Conservation (phyloP, 2,113 vertebrate genomes). For the Fulmarus glacialis region DNA sequence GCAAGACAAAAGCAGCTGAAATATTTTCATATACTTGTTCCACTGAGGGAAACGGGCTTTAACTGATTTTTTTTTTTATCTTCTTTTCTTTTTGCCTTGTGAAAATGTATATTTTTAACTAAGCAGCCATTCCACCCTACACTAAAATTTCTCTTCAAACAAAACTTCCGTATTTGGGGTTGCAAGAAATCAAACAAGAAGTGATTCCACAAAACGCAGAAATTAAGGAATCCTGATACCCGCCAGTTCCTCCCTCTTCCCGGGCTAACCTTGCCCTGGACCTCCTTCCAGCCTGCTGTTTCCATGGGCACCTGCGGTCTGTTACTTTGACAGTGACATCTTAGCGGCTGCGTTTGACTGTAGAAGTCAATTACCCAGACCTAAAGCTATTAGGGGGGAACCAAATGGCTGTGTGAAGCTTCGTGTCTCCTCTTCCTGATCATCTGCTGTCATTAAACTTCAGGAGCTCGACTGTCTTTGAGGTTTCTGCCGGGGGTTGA, state of each 20-base stretch:
- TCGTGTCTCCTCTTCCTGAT: neutral
- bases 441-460: neutral
- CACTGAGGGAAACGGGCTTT: neutral
- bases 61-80: neutral
- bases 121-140: neutral
- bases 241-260: neutral
- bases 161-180: neutral
- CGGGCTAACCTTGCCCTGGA: neutral
- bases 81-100: neutral
- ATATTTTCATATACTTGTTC: neutral
- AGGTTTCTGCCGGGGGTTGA: neutral
- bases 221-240: neutral
- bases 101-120: neutral
- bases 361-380: neutral
- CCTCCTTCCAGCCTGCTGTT: neutral
- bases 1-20: neutral
- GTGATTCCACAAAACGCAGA: neutral
- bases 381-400: neutral
- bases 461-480: neutral
- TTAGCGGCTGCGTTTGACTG: neutral
- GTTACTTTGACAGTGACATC: neutral
- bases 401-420: neutral
- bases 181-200: neutral
- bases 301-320: rapidly evolving
- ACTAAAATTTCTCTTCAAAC: neutral